These are phyloP conservation scores for Chrysina gloriosa DNA, from an alignment of 2,888 invertebrate species.

Conservation along the genomic window DNA sequence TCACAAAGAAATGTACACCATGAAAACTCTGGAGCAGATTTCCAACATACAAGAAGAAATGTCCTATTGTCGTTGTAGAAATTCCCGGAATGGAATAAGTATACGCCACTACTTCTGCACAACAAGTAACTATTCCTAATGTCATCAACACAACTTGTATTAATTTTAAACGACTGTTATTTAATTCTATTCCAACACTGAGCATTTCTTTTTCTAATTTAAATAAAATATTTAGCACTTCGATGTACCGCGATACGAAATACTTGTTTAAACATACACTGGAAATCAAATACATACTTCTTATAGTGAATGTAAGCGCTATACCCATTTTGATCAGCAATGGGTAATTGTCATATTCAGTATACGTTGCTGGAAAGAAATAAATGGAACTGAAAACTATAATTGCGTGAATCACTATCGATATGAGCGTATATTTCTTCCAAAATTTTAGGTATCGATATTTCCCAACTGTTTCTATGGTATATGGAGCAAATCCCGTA, in stretches of 20 bases:
- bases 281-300: background rate
- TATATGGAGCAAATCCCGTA: background rate
- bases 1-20: background rate
- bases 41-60: too few relatives aligned
- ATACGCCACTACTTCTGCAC: too few relatives aligned
- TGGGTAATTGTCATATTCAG: background rate
- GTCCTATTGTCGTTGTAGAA: too few relatives aligned
- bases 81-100: too few relatives aligned
- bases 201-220: background rate
- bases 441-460: background rate
- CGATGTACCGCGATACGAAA: background rate
- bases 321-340: background rate
- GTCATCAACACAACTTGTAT: background rate
- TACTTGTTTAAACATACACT: background rate
- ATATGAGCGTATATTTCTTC: background rate
- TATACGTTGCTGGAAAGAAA: background rate
- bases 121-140: too few relatives aligned
- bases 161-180: background rate
- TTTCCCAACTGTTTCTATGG: background rate
- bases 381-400: background rate
- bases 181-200: background rate
- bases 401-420: background rate
- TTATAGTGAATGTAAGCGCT: background rate
- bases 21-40: background rate
- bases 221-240: background rate